phyloP scores from a whole-genome alignment of 1,140 invertebrate species.

The Anastrepha ludens region DNA sequence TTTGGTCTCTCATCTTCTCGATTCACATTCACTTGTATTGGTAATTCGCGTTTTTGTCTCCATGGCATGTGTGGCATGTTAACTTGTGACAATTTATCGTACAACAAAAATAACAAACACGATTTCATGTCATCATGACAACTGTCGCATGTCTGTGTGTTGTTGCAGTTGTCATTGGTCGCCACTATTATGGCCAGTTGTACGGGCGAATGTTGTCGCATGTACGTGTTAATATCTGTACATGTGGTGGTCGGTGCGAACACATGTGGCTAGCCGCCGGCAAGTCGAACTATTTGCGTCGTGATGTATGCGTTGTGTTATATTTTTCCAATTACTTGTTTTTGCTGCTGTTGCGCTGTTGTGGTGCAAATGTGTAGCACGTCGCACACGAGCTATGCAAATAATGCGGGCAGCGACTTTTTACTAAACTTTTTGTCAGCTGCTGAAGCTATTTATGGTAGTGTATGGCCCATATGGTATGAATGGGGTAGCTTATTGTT shows the following conservation, averaged over 20 bases:
- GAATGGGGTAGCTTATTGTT: no score
- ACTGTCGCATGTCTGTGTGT: constrained; percentile 23
- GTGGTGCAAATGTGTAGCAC: not conserved
- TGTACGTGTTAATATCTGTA: not conserved
- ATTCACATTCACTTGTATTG: not conserved
- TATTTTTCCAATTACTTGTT: not conserved
- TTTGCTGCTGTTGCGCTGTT: not conserved
- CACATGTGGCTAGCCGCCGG: constrained; percentile 11
- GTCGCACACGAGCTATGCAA: constrained; percentile 26
- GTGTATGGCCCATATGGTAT: not conserved
- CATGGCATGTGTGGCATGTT: constrained; percentile 16
- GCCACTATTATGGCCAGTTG: not conserved
- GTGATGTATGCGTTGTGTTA: not conserved
- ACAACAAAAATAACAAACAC: not conserved
- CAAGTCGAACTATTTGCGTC: constrained; percentile 14
- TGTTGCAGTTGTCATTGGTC: not conserved
- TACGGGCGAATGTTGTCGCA: not conserved
- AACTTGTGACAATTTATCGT: not conserved
- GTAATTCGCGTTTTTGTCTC: not conserved
- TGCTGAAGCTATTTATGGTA: not conserved
- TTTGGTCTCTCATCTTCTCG: not conserved
- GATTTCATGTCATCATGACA: constrained; percentile 29
- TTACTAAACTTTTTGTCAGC: not conserved
- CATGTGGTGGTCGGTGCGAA: not conserved
- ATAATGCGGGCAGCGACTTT: not conserved